Conservation (phyloP, 2,113 vertebrate genomes). For the Podarcis cretensis region DNA sequence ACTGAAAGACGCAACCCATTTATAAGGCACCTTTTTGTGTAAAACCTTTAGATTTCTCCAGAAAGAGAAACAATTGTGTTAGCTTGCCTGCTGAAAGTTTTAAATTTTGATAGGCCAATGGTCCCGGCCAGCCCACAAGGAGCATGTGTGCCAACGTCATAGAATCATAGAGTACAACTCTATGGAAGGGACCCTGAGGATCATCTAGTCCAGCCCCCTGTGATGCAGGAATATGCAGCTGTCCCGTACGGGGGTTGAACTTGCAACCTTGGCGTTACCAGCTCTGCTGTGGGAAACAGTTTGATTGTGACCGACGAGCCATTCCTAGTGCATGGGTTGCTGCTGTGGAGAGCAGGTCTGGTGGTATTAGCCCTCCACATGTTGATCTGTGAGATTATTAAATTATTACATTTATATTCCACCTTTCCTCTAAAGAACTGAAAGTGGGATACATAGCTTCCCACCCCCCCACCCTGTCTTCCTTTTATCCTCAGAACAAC, state of each 20-base stretch:
- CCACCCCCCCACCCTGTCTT: too few species aligned
- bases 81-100: not conserved
- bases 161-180: too few species aligned
- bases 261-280: too few species aligned
- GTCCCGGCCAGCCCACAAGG: not conserved
- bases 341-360: not conserved
- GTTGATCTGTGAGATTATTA: not conserved
- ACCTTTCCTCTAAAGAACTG: too few species aligned
- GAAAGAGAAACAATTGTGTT: not conserved
- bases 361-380: not conserved
- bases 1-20: not conserved
- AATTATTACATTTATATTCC: not conserved
- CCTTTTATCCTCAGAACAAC: too few species aligned
- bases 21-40: not conserved
- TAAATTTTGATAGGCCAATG: not conserved
- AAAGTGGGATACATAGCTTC: too few species aligned
- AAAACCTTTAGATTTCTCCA: not conserved
- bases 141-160: not conserved
- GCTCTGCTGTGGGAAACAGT: too few species aligned
- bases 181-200: too few species aligned
- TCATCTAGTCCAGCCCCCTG: too few species aligned
- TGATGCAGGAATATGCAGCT: too few species aligned
- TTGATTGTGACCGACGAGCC: not conserved
- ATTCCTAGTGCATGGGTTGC: too few species aligned
- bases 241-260: too few species aligned